These are phyloP conservation scores for Platysternon megacephalum DNA, from an alignment of 2,113 vertebrate genomes.

Conservation along the genomic window DNA sequence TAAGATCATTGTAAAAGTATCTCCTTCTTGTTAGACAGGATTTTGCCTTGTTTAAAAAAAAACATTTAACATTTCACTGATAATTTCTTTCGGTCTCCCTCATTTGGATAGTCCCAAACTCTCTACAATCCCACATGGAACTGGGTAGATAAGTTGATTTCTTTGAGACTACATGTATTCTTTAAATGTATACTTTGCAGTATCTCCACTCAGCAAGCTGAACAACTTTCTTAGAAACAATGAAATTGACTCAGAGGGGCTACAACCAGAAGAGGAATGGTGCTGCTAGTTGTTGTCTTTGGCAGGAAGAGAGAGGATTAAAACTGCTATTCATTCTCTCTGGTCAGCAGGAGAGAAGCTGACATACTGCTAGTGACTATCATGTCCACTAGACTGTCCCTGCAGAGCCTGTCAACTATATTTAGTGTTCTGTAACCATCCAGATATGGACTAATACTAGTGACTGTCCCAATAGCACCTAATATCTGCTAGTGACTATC, in stretches of 20 bases:
- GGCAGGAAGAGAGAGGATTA: neutral
- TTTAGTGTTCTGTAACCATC: neutral
- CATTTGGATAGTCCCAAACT: neutral
- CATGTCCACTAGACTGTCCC: neutral
- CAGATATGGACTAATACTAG: neutral
- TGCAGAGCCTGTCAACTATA: neutral
- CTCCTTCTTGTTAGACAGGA: neutral
- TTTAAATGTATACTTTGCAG: neutral
- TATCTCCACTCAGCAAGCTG: neutral
- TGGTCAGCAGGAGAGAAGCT: neutral
- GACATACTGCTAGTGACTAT: neutral
- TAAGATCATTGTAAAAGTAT: neutral
- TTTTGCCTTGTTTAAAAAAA: neutral
- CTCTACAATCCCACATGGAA: neutral
- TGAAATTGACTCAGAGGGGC: neutral
- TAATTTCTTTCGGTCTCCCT: neutral
- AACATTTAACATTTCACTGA: neutral
- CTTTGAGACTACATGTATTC: neutral
- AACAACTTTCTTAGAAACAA: neutral
- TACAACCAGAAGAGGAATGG: accelerated
- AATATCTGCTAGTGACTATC: neutral
- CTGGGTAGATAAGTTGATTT: neutral
- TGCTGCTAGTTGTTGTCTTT: neutral
- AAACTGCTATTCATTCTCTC: neutral
- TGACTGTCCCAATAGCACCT: neutral